Evolutionary conservation across 2,888 invertebrate species (phyloP), one percentile per base, ranked within the genome.

Genomic region (Apodemia mormo): DNA sequence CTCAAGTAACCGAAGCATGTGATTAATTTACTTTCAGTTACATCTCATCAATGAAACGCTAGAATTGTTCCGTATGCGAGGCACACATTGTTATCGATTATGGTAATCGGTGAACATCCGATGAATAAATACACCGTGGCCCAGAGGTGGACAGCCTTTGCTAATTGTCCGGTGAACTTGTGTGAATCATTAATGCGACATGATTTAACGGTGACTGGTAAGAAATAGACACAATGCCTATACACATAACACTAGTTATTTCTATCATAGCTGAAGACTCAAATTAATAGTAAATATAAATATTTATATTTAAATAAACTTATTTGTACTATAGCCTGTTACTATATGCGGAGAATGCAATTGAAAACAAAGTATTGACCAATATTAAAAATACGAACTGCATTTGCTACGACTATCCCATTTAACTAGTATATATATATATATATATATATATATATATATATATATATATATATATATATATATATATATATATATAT

Each of bases 111-210:
- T 87, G 85, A 83, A 90, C 92, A 92, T 90, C 90, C 91, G 92
- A 92, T 92, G 92, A 93, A 93, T 93, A 90, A 87, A 90, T 90
- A 90, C 87, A 87, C 81, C 84, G 85, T 81, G 82, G 84, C 86
- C 85, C 86, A 90, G 89, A 92, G 92, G 92, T 93, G 87, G 90
- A 91, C 92, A 92, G 91, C 92, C 92, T 92, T 90, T 90, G 89
- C 92, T 93, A 93, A 92, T 93, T 92, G 92, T 90, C 87, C 90
- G 87, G 85, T 90, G 89, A 89, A 90, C 91, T 81, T 89, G 82
- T 81, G 84, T 90, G 92, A 91, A 90, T 91, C 88, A 89, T 82
- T 90, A 88, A 90, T 88, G 83, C 78, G 82, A 78, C 80, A 85
- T 81, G 82, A 84, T 84, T 89, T 88, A 87, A 87, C 87, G 83